Percentiles rank a stretch among this genome's conserved stretches.
phyloP scores from a whole-genome alignment of 2,113 vertebrate genomes.

The Neotoma lepida region DNA sequence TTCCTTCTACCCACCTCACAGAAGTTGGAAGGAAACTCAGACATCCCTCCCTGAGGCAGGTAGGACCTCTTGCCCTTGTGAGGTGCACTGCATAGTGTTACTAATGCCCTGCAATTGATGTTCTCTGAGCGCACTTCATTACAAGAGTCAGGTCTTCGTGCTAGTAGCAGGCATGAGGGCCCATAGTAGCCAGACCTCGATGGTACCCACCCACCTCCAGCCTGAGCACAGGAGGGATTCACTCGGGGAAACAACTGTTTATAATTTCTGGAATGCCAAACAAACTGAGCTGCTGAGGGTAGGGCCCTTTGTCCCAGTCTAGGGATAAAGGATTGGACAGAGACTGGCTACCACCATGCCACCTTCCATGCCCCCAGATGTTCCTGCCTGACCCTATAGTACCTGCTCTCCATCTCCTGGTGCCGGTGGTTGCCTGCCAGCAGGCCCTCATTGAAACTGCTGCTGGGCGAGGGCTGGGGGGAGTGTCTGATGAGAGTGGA shows the following conservation, averaged over 20 bases:
- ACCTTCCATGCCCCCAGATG: too few relatives aligned
- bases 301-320: background rate
- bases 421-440: constrained; percentile 91
- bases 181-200: background rate
- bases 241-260: background rate
- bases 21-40: background rate
- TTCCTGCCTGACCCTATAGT: background rate
- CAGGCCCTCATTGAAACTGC: constrained; percentile 95
- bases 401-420: constrained; percentile 99
- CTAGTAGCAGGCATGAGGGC: background rate
- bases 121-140: background rate
- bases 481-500: constrained; percentile 99
- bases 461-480: constrained; percentile 93
- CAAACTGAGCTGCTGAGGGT: background rate
- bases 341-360: background rate
- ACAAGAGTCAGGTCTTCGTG: background rate
- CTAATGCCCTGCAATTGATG: background rate
- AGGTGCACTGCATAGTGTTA: background rate
- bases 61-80: background rate
- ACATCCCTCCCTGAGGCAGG: background rate
- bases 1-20: background rate
- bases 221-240: background rate
- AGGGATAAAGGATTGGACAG: background rate
- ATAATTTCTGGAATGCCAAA: background rate
- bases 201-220: background rate